phyloP scores from a whole-genome alignment of 2,888 invertebrate genomes.

The Pseudolycoriella hygida region DNA sequence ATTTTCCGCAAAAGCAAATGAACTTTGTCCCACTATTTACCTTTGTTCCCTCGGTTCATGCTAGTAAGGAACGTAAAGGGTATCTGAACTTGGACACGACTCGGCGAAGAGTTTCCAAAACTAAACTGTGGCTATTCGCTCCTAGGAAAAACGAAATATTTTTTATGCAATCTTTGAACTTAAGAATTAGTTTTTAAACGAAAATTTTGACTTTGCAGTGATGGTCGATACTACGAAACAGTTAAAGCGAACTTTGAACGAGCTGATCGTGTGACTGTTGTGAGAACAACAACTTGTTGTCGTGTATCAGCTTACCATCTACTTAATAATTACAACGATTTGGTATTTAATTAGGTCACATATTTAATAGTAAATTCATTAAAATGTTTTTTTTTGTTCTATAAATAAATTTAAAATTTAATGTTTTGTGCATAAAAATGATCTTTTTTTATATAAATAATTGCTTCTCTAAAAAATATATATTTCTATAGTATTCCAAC shows the following conservation, averaged over 20 bases:
- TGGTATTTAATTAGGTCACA: slow-evolving; percentile 69
- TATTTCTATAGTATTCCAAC: too few species aligned
- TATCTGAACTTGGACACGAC: too few species aligned
- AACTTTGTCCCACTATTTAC: too few species aligned
- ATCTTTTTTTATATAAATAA: background rate
- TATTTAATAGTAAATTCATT: background rate
- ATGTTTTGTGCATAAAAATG: background rate
- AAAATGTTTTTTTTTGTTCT: background rate
- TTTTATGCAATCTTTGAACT: too few species aligned
- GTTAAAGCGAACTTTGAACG: slow-evolving; percentile 99
- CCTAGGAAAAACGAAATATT: too few species aligned
- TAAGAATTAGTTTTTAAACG: background rate
- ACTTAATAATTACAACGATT: slow-evolving; percentile 80
- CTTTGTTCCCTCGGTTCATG: too few species aligned
- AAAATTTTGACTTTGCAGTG: slow-evolving; percentile 35
- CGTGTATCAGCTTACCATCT: slow-evolving; percentile 87
- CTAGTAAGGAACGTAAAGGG: too few species aligned
- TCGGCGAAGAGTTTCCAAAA: too few species aligned
- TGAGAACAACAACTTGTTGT: slow-evolving; percentile 91
- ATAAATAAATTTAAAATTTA: background rate
- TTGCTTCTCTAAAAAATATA: too few species aligned
- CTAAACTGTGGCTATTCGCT: too few species aligned
- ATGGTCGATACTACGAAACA: slow-evolving; percentile 97
- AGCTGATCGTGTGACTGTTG: slow-evolving; percentile 91
- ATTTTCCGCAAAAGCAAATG: too few species aligned